A percentile compares a stretch with the other conserved stretches of the same genome.
phyloP scores from a whole-genome alignment of 2,797 vertebrate species.

The Avahi laniger region DNA sequence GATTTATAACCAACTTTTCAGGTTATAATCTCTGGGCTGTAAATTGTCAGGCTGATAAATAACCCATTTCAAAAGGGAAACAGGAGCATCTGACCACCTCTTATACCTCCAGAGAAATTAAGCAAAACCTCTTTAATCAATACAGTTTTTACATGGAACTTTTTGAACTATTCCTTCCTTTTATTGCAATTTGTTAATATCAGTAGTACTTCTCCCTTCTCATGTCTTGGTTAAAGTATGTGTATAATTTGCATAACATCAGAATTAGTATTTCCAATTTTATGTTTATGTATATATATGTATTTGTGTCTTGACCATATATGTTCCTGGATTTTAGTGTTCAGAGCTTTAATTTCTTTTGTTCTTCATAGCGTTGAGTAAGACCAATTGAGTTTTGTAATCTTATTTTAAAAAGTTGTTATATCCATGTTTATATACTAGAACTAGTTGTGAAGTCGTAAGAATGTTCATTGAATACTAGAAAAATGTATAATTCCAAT shows the following conservation, averaged over 20 bases:
- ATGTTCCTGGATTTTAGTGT: not conserved
- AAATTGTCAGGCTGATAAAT: not conserved
- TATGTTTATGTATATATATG: not conserved
- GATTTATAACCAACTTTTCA: slow-evolving; percentile 34
- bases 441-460: not conserved
- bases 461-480: not conserved
- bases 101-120: not conserved
- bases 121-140: not conserved
- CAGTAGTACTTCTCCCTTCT: not conserved
- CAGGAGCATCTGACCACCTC: not conserved
- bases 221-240: not conserved
- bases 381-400: not conserved
- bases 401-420: not conserved
- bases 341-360: slow-evolving; percentile 26
- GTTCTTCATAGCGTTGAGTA: not conserved
- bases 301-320: not conserved
- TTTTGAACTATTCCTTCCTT: not conserved
- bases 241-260: not conserved
- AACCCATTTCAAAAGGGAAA: not conserved
- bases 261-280: not conserved
- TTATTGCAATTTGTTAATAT: not conserved
- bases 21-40: not conserved
- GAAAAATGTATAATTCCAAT: not conserved
- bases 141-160: not conserved
- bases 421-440: not conserved